Conservation (phyloP, 2,113 vertebrate species). For the Nematolebias whitei region DNA sequence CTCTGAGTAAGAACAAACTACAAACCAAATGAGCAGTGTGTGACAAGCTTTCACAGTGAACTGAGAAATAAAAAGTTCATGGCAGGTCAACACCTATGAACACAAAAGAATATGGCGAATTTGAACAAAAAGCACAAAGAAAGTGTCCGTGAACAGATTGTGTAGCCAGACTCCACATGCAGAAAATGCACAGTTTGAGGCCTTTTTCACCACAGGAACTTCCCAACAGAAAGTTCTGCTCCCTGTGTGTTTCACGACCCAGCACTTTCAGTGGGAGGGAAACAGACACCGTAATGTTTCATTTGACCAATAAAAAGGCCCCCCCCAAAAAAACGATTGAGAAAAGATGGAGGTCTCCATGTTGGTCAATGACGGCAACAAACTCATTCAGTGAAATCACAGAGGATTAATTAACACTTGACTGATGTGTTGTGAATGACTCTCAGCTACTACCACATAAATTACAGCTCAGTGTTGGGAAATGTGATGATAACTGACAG, state of each 20-base stretch:
- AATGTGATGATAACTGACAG: too few species aligned
- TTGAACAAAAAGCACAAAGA: constrained; percentile 25
- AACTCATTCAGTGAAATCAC: too few species aligned
- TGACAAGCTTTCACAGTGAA: constrained; percentile 36
- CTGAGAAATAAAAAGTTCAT: constrained; percentile 17
- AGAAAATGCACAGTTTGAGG: constrained; percentile 12
- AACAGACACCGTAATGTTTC: background rate
- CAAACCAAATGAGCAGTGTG: constrained; percentile 54
- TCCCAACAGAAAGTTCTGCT: constrained; percentile 16
- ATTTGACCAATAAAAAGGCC: background rate
- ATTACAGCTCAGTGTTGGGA: too few species aligned
- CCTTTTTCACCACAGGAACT: constrained; percentile 45
- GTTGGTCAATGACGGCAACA: too few species aligned
- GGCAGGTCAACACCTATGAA: constrained; percentile 21
- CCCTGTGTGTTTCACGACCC: constrained; percentile 8
- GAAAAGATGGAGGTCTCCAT: too few species aligned
- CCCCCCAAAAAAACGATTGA: too few species aligned
- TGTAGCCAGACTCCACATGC: constrained; percentile 33
- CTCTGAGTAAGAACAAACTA: background rate
- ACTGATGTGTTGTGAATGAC: too few species aligned
- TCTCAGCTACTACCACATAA: too few species aligned
- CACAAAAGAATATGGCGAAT: constrained; percentile 31
- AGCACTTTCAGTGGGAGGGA: background rate
- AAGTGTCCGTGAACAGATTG: background rate
- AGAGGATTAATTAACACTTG: too few species aligned